A percentile compares a stretch with the other conserved stretches of the same genome.
Evolutionary conservation across 2,113 vertebrate genomes (phyloP).

Genomic region (Dolichotis patagonum): DNA sequence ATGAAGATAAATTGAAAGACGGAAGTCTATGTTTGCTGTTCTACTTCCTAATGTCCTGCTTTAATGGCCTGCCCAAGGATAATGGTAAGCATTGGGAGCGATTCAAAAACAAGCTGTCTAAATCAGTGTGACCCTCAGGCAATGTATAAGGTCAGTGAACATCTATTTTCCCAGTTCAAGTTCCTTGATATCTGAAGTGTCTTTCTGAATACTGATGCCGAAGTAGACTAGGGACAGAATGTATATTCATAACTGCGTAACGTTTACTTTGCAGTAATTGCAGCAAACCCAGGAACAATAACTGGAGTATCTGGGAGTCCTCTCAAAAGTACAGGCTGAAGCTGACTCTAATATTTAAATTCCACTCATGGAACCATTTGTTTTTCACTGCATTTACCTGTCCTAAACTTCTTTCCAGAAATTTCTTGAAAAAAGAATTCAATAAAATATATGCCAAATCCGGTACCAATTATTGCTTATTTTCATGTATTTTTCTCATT

Average conservation of each 20-base stretch:
- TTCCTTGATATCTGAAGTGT: background rate
- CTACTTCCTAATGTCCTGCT: background rate
- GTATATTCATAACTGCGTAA: background rate
- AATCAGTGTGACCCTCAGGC: background rate
- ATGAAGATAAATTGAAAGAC: background rate
- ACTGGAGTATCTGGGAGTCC: background rate
- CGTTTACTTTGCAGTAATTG: background rate
- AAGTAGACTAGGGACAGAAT: background rate
- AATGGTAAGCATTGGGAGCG: background rate
- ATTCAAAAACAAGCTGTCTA: background rate
- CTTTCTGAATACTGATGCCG: background rate
- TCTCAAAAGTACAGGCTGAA: background rate
- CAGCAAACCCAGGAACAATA: background rate
- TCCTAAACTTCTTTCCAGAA: conserved; percentile 11
- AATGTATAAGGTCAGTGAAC: background rate
- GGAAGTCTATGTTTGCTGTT: background rate
- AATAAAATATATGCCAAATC: background rate
- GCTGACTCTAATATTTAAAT: background rate
- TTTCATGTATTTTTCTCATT: background rate
- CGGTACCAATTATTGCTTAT: background rate
- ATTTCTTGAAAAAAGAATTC: background rate
- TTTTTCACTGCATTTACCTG: background rate
- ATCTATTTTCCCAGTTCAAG: background rate
- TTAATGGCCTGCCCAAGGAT: background rate
- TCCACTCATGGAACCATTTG: background rate